Conservation (phyloP, 2,113 vertebrate species). For the Tupaia tana region DNA sequence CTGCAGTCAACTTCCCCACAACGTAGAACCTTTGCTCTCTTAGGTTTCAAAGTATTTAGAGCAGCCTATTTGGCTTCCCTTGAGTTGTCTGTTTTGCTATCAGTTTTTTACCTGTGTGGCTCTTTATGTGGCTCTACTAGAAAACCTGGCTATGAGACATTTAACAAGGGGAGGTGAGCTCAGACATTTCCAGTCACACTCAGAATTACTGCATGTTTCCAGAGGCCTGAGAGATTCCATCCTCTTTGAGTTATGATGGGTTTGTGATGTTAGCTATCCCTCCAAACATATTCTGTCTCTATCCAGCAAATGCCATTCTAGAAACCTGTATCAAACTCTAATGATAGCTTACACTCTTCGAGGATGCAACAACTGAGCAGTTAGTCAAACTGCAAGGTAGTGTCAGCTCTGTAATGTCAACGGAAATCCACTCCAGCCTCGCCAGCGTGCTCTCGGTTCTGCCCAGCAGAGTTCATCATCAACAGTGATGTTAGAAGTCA, state of each 20-base stretch:
- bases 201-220: constrained; percentile 24
- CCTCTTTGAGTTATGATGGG: constrained; percentile 56
- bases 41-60: constrained; percentile 69
- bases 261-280: constrained; percentile 62
- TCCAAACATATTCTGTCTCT: constrained; percentile 50
- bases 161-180: constrained; percentile 61
- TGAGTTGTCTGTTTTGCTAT: constrained; percentile 61
- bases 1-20: not conserved
- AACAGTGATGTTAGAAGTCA: not conserved
- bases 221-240: constrained; percentile 36
- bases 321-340: constrained; percentile 54
- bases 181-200: constrained; percentile 60
- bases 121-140: constrained; percentile 40
- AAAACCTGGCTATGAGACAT: constrained; percentile 48
- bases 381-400: not conserved
- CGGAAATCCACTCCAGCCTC: not conserved
- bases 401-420: not conserved
- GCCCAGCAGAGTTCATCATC: not conserved
- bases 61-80: constrained; percentile 53
- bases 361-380: not conserved
- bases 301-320: constrained; percentile 46
- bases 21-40: constrained; percentile 57
- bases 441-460: not conserved
- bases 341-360: not conserved
- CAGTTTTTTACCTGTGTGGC: constrained; percentile 73